These are phyloP conservation scores for Mugil cephalus DNA, from an alignment of 2,113 vertebrate species.

Conservation along the genomic window DNA sequence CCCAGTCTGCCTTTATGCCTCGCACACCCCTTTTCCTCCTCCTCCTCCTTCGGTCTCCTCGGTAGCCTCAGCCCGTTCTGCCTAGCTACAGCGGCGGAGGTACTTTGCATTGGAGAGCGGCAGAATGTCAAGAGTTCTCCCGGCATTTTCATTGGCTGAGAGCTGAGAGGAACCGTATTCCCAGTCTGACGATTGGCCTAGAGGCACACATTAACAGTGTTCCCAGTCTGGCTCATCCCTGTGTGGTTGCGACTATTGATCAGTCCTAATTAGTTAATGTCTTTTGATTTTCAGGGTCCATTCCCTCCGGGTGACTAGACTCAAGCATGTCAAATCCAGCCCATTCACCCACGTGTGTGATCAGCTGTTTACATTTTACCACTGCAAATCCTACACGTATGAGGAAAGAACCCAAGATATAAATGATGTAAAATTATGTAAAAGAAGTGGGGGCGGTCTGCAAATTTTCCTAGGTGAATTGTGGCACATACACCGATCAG, in stretches of 20 bases:
- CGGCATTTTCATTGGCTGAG: constrained; percentile 69
- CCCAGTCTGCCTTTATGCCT: constrained; percentile 31
- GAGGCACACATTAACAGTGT: constrained; percentile 50
- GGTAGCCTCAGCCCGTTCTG: constrained; percentile 58
- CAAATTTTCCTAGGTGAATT: too few relatives aligned
- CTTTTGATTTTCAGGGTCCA: constrained; percentile 77
- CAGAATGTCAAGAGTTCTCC: constrained; percentile 62
- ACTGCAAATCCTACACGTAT: background rate
- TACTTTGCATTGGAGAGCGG: constrained; percentile 65
- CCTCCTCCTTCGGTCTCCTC: constrained; percentile 9
- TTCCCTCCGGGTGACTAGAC: constrained; percentile 50
- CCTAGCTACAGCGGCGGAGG: constrained; percentile 70
- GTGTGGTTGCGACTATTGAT: constrained; percentile 74
- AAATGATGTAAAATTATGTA: too few relatives aligned
- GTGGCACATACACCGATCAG: too few relatives aligned
- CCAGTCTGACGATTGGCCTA: constrained; percentile 49
- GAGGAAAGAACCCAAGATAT: too few relatives aligned
- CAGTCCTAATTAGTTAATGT: constrained; percentile 81
- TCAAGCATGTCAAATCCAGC: constrained; percentile 40
- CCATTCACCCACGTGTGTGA: constrained; percentile 21
- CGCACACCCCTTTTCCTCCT: constrained; percentile 26
- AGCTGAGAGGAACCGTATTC: constrained; percentile 36
- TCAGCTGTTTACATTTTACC: constrained; percentile 39
- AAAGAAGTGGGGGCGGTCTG: too few relatives aligned
- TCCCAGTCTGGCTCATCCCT: constrained; percentile 36